Evolutionary conservation across 2,888 invertebrate species (phyloP).

Genomic region (Aporophyla nigra): DNA sequence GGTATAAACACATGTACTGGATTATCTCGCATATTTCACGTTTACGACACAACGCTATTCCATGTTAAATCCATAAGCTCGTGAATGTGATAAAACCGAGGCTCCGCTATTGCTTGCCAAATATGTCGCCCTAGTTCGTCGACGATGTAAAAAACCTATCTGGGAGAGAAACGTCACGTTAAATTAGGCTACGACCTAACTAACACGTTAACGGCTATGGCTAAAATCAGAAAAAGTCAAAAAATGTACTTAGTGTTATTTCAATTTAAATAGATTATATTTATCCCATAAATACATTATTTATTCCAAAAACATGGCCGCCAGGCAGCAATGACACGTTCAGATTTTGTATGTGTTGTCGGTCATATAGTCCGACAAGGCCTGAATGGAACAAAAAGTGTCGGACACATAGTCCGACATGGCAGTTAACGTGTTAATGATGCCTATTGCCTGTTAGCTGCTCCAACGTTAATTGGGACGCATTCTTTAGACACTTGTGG

Average conservation of each 20-base stretch:
- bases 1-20: background rate
- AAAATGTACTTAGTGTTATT: no score
- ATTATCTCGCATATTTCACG: background rate
- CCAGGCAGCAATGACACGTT: no score
- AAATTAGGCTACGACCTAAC: background rate
- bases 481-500: background rate
- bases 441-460: background rate
- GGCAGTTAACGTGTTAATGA: no score
- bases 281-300: no score
- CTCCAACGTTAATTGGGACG: slow-evolving; percentile 3
- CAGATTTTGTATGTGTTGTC: no score
- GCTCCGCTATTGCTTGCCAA: background rate
- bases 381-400: no score
- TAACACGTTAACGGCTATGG: no score
- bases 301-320: no score
- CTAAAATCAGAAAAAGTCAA: no score
- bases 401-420: no score
- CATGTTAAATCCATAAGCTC: background rate
- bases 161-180: background rate
- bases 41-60: background rate
- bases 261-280: no score
- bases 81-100: background rate
- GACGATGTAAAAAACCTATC: background rate
- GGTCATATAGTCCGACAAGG: no score
- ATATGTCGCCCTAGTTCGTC: background rate